Percentiles rank a stretch among this genome's conserved stretches.
Conservation (phyloP, 2,888 invertebrate species). For the Tetragnatha montana region DNA sequence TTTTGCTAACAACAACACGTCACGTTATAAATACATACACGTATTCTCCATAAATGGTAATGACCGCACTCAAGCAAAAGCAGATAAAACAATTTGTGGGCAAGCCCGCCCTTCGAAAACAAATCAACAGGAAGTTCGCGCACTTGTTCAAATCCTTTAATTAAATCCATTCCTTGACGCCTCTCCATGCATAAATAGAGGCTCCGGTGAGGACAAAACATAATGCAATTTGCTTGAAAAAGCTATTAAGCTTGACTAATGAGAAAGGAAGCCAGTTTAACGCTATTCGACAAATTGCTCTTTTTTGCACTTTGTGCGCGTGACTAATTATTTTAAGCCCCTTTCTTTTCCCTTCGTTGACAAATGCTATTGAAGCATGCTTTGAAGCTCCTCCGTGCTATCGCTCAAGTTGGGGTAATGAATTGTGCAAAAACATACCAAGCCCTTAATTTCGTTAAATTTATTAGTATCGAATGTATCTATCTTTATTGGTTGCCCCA, state of each 20-base stretch:
- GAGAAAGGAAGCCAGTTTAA: slow-evolving; percentile 9
- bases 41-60: background rate
- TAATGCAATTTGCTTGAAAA: slow-evolving; percentile 23
- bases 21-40: background rate
- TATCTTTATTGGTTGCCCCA: background rate
- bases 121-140: background rate
- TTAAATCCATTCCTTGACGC: background rate
- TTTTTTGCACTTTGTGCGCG: slow-evolving; percentile 16
- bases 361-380: background rate
- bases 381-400: background rate
- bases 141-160: background rate
- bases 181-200: background rate
- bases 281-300: background rate
- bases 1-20: too few species aligned
- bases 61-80: background rate
- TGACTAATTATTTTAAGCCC: slow-evolving; percentile 17
- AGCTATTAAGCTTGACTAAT: slow-evolving; percentile 23
- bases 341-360: slow-evolving; percentile 4
- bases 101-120: background rate
- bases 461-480: background rate
- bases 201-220: background rate
- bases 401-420: background rate
- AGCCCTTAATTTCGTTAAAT: background rate
- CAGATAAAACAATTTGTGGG: background rate
- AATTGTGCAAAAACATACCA: background rate